Conservation (phyloP, 2,113 vertebrate genomes). For the Eclectus roratus region DNA sequence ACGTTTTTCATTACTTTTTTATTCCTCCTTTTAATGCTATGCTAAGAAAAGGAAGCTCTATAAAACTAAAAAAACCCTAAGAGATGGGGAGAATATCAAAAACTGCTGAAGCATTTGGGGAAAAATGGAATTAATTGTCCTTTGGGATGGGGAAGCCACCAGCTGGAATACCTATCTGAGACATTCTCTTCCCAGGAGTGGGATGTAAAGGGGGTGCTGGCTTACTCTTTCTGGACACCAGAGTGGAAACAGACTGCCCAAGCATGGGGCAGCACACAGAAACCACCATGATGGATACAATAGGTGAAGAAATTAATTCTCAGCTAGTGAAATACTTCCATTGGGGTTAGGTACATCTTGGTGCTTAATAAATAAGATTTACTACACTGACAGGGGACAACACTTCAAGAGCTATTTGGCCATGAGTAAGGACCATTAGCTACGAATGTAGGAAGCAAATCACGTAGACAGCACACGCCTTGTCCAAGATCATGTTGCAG, state of each 20-base stretch:
- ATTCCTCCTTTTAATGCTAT: not conserved
- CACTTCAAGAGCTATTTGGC: not conserved
- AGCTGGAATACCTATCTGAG: not conserved
- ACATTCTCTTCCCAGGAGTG: not conserved
- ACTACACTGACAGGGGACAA: not conserved
- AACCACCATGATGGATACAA: not conserved
- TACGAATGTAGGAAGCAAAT: conserved; percentile 1
- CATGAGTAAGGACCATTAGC: conserved; percentile 5
- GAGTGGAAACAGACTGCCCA: not conserved
- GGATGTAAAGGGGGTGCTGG: not conserved
- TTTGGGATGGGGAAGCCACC: not conserved
- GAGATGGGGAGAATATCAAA: conserved; percentile 21
- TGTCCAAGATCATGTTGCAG: not conserved
- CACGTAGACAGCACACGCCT: accelerated
- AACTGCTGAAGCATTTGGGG: not conserved
- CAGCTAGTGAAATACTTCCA: not conserved
- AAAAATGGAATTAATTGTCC: not conserved
- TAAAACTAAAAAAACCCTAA: not conserved
- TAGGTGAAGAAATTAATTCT: not conserved
- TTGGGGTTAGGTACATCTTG: not conserved
- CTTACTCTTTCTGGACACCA: not conserved
- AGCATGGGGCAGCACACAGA: not conserved
- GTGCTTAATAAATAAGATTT: conserved; percentile 8
- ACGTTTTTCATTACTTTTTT: not conserved
- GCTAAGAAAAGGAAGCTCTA: not conserved